Evolutionary conservation across 2,113 vertebrate genomes (phyloP), one percentile per base, ranked within the genome.

Genomic region (Sinocyclocheilus anshuiensis): DNA sequence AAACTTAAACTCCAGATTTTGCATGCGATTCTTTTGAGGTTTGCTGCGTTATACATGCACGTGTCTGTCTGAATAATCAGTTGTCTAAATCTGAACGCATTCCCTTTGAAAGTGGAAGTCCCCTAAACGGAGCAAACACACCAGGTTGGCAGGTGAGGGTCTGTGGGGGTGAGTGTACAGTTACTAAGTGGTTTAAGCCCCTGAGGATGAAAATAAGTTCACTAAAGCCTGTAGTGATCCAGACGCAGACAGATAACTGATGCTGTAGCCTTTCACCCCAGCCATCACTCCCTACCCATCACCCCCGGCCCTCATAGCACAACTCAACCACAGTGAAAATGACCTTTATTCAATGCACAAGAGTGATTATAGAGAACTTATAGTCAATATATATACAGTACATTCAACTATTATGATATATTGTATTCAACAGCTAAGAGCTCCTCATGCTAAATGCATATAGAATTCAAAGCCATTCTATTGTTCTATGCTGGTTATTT

Each of bases 121-220:
- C 84, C 67, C 88, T 87, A 81, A 89, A 90, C 81, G 86, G 75
- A 91, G 82, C 78, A 89, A 92, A 92, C 65, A 85, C 48, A 89
- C 7, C 11, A 57, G 61, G 67, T 22, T 79, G 57, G 63, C 84
- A 82, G 82, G 81, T 90, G 89, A 88, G 72, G 61, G 71, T 88
- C 77, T 77, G 81, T 53, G 59, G 79, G 29, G 67, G 75, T 29
- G 36, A 77, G 45, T 87, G 74, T 90, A 85, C 87, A 89, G 91
- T 90, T 88, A 88, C 85, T 65, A 77, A 80, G 74, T 65, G 74
- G 61, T 84, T 11, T 89, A 87, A 91, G 65, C 82, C 83, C 76
- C 48, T 59, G 5, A 86, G 88, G 92, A 90, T 89, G 90, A 84
- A 55, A 53, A 45, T 33, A 22, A 71, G 67, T 55, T 84, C 33